These are phyloP conservation scores for Caerostris darwini DNA, from an alignment of 1,140 invertebrate genomes.

Conservation along the genomic window DNA sequence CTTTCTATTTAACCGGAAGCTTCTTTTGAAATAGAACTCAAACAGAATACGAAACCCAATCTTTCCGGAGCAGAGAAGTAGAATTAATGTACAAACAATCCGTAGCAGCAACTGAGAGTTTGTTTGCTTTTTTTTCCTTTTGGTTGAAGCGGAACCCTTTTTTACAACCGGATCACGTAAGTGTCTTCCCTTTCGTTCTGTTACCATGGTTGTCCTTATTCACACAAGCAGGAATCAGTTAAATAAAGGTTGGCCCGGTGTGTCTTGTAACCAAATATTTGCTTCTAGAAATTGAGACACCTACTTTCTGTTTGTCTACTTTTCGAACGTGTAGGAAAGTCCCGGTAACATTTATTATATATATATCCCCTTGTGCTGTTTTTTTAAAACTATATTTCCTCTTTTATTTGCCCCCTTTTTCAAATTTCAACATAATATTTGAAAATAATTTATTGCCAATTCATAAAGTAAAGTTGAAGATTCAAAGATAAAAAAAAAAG, in stretches of 20 bases:
- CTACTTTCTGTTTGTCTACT: too few relatives aligned
- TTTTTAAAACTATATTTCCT: too few relatives aligned
- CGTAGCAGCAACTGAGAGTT: not conserved
- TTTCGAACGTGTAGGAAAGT: too few relatives aligned
- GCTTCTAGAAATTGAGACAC: not conserved
- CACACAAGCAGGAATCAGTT: not conserved
- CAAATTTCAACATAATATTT: too few relatives aligned
- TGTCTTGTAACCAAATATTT: not conserved
- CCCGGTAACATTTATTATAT: too few relatives aligned
- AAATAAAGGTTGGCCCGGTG: not conserved
- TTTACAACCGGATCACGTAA: not conserved
- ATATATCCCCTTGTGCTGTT: too few relatives aligned
- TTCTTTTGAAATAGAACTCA: too few relatives aligned
- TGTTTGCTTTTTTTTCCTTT: not conserved
- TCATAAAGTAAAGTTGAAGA: too few relatives aligned
- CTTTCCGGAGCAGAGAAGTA: not conserved
- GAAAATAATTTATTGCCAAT: too few relatives aligned
- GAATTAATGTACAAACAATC: not conserved
- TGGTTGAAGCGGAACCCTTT: not conserved
- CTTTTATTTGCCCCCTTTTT: too few relatives aligned
- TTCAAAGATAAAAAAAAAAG: too few relatives aligned
- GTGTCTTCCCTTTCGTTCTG: not conserved
- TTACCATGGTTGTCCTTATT: not conserved
- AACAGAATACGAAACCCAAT: not conserved
- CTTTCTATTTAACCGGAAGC: too few relatives aligned